Base-by-base conservation (phyloP, 1,140 invertebrate species). In the Drosophila miranda region DNA sequence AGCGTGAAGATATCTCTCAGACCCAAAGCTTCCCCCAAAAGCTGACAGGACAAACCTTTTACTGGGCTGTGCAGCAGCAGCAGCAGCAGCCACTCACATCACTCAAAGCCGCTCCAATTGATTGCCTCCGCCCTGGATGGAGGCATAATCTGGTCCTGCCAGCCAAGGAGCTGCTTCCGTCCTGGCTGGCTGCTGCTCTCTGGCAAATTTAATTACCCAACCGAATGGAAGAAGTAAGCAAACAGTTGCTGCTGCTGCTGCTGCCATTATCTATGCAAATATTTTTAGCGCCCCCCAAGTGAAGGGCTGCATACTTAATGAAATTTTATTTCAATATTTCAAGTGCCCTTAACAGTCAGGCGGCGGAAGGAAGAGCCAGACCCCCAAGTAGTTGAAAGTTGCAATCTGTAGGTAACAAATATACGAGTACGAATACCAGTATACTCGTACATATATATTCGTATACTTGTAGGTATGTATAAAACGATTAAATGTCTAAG, bases 311-410 rank as follows among this genome's bases (percentile, higher is more conserved):
- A 67, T 48, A 57, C 66, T 61, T 73, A 61, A 81, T 81, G 55
- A 69, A 77, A 78, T 87, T 84, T 81, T 75, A 87, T 87, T 78
- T 78, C 64, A 87, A 68, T 86, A 77, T 86, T 86, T 86, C 50
- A 87, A 78, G 73, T 55, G 34, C 49, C 50, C 63, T 55, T 26
- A 16, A 23, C 66, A 63, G 62, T 16, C 62, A 44, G 14, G n/a
- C 34, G 21, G 43, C 28, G 16, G 26, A 21, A 26, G 38, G 19
- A 28, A 51, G 28, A 43, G 51, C 50, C 53, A 60, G 34, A 50
- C 30, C 28, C 13, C 44, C 49, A 72, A 76, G 66, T 72, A 67
- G 78, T 48, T 61, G 63, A 68, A 66, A 81, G 72, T 80, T 79
- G 60, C 72, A 81, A 71, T 62, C 60, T 76, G 49, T 38, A 63